Base-by-base conservation (phyloP, 1,140 invertebrate species). In the Trigoniulus corallinus region DNA sequence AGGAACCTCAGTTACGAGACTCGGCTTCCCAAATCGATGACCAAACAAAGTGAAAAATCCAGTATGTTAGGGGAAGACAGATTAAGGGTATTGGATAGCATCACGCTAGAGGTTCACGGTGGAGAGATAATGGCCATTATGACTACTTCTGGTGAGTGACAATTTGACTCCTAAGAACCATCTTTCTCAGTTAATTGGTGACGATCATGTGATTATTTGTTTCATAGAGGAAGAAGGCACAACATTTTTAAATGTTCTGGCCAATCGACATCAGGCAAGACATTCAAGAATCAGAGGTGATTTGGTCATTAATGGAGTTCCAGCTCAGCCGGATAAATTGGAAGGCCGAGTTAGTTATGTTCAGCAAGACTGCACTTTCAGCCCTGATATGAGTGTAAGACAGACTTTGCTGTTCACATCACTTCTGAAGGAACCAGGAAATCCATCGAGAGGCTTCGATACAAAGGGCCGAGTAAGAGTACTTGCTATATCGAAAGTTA, bases 91-190 rank as follows among this genome's bases (percentile, higher is more conserved):
- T 61, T 88, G 29, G 77, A 82, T 46, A 78, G 79, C 12, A 71
- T 88, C 7, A 80, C 79, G 1, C 74, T 89, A 53, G 84, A 95
- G 66, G 84, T 84, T 3, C 79, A 81, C 51, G 88, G 85, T 0
- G 88, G 87, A 3, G 91, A 95, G 69, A 76, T 94, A 13, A 66
- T 95, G 50, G 87, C 86, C 0, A 73, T 95, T 12, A 80, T 95
- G 78, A 78, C 88, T 0, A 94, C 89, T 0, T 66, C 62, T 44
- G 71, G 73, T 75, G 57, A 67, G 62, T 55, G 26, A 20, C 27
- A 2, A 2, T 15, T 26, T 22, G 13, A 26, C 46, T 18, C 43
- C 21, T 44, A 44, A 44, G 7, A 10, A 44, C 24, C 12, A 15
- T 24, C n/a, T n/a, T 7, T 13, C 13, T 51, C 23, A 29, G 3